These are phyloP conservation scores for Aradus depressus DNA, from an alignment of 2,888 invertebrate species.

Conservation along the genomic window DNA sequence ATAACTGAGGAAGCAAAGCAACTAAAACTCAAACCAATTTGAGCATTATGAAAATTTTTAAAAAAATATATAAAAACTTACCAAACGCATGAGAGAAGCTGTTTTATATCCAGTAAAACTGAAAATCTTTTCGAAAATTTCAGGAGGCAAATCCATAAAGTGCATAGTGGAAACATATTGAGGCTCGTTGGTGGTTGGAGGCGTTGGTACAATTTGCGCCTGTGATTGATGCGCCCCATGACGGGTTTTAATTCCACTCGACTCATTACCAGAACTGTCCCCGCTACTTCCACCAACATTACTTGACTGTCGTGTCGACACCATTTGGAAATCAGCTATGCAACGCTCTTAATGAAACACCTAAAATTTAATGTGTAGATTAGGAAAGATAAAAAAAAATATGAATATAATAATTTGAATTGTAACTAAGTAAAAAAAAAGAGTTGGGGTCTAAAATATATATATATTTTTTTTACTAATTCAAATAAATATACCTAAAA, in stretches of 20 bases:
- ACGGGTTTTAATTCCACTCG: conserved; percentile 24
- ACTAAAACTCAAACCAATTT: conserved; percentile 1
- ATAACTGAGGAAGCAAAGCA: too few relatives aligned
- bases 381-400: too few relatives aligned
- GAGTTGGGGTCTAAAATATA: too few relatives aligned
- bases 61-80: conserved; percentile 40
- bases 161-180: conserved; percentile 27
- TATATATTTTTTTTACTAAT: too few relatives aligned
- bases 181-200: conserved; percentile 1
- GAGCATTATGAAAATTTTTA: background rate
- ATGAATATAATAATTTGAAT: too few relatives aligned
- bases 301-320: conserved; percentile 55
- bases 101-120: conserved; percentile 62
- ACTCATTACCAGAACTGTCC: conserved; percentile 13
- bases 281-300: conserved; percentile 39
- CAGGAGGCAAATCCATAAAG: conserved; percentile 64
- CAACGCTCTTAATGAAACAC: too few relatives aligned
- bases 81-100: conserved; percentile 66
- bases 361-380: too few relatives aligned
- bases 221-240: conserved; percentile 10
- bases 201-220: conserved; percentile 2
- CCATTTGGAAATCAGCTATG: too few relatives aligned
- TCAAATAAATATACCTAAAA: too few relatives aligned
- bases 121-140: conserved; percentile 69
- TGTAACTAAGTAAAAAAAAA: too few relatives aligned